These are phyloP conservation scores for Macaria liturata DNA, from an alignment of 2,888 invertebrate species.

Conservation along the genomic window DNA sequence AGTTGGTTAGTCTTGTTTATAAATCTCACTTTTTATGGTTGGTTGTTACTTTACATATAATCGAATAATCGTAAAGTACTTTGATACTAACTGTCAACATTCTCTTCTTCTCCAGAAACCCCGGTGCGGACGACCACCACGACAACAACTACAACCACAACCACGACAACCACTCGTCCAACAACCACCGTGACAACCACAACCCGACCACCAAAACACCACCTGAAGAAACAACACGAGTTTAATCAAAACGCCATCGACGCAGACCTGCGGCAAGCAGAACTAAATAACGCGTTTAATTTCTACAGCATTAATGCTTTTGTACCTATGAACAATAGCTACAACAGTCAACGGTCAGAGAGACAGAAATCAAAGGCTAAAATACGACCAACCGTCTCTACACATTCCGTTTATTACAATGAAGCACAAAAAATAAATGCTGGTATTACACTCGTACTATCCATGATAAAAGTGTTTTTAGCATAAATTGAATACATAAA, in stretches of 20 bases:
- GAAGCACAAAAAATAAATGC: slow-evolving; percentile 16
- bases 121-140: slow-evolving; percentile 73
- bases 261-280: slow-evolving; percentile 62
- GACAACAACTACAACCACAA: slow-evolving; percentile 70
- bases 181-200: slow-evolving; percentile 59
- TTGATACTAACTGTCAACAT: slow-evolving; percentile 19
- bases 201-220: slow-evolving; percentile 65
- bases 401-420: slow-evolving; percentile 62
- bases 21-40: no score
- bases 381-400: slow-evolving; percentile 71
- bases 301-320: slow-evolving; percentile 63
- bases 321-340: slow-evolving; percentile 55
- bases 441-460: slow-evolving; percentile 12
- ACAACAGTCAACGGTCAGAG: slow-evolving; percentile 57
- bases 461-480: slow-evolving; percentile 27
- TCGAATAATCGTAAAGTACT: no score
- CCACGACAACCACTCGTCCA: slow-evolving; percentile 61
- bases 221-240: slow-evolving; percentile 68
- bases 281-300: slow-evolving; percentile 67
- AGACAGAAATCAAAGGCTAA: slow-evolving; percentile 52
- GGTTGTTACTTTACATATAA: no score
- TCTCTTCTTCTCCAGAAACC: slow-evolving; percentile 64
- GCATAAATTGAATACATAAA: slow-evolving; percentile 13
- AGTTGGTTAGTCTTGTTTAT: no score
- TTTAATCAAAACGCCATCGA: slow-evolving; percentile 69